Evolutionary conservation across 2,113 vertebrate species (phyloP).

Genomic region (Thryonomys swinderianus): DNA sequence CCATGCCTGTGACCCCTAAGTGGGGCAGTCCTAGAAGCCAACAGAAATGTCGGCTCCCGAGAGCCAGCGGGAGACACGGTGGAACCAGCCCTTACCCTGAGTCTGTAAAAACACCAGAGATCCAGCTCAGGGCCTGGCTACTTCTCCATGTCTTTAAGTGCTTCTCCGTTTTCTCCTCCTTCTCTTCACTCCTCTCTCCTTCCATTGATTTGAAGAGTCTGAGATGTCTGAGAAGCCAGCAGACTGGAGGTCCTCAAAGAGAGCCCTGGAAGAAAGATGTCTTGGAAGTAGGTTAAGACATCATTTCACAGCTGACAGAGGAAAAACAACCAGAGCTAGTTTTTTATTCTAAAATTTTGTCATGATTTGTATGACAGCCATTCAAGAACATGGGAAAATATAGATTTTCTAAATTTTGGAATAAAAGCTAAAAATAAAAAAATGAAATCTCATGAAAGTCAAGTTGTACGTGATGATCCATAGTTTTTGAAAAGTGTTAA

Average conservation of each 20-base stretch:
- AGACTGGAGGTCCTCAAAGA: neutral
- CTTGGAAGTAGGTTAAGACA: neutral
- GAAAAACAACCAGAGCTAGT: neutral
- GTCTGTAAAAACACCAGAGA: neutral
- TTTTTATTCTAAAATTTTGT: conserved; percentile 10
- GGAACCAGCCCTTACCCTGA: neutral
- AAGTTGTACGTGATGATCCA: neutral
- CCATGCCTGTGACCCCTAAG: neutral
- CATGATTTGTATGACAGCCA: neutral
- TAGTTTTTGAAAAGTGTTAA: neutral
- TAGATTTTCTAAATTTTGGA: neutral
- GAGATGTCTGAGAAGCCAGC: neutral
- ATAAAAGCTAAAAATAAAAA: neutral
- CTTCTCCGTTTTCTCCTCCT: neutral
- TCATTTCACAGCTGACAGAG: neutral
- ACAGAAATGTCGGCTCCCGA: neutral
- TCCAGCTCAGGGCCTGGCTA: no score
- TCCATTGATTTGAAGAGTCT: neutral
- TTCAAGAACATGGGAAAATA: neutral
- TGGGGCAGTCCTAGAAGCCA: neutral
- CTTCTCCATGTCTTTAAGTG: neutral
- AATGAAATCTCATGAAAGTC: neutral
- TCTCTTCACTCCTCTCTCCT: neutral
- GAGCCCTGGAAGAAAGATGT: neutral
- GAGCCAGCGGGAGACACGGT: neutral